A percentile compares a stretch with the other conserved stretches of the same genome.
phyloP scores from a whole-genome alignment of 2,888 invertebrate genomes.

The Metallyticus violacea region DNA sequence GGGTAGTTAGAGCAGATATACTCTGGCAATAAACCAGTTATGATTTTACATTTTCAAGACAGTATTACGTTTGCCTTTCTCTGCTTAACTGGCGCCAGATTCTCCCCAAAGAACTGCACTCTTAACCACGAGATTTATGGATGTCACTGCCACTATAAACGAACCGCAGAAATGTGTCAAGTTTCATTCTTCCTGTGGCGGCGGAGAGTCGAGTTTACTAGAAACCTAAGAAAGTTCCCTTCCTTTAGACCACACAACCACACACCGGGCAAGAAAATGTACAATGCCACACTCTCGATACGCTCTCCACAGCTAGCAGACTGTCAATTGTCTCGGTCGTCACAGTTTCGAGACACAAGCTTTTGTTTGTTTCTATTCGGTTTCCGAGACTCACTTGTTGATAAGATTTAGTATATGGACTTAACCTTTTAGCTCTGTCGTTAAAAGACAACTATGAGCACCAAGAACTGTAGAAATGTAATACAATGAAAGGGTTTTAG shows the following conservation, averaged over 20 bases:
- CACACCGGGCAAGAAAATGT: neutral
- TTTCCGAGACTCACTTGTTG: too few relatives aligned
- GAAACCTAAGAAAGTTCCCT: neutral
- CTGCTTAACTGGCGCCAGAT: neutral
- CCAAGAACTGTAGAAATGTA: too few relatives aligned
- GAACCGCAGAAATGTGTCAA: neutral
- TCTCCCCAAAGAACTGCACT: neutral
- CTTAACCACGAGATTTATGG: neutral
- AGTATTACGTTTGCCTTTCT: neutral
- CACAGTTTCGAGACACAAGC: too few relatives aligned
- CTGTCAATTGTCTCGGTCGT: neutral
- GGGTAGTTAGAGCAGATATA: too few relatives aligned
- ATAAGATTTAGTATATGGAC: too few relatives aligned
- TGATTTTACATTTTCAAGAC: too few relatives aligned
- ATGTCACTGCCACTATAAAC: neutral
- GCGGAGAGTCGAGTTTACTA: neutral
- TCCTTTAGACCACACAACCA: neutral
- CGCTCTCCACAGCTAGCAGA: neutral
- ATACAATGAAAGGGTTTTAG: too few relatives aligned
- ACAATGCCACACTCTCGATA: neutral
- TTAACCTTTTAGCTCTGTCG: too few relatives aligned
- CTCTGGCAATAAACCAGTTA: too few relatives aligned
- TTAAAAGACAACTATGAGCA: too few relatives aligned
- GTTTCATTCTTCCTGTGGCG: neutral
- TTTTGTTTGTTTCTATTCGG: neutral